Percentiles rank a stretch among this genome's conserved stretches.
phyloP scores from a whole-genome alignment of 2,888 invertebrate species.

The Drosophila fulvimacula region DNA sequence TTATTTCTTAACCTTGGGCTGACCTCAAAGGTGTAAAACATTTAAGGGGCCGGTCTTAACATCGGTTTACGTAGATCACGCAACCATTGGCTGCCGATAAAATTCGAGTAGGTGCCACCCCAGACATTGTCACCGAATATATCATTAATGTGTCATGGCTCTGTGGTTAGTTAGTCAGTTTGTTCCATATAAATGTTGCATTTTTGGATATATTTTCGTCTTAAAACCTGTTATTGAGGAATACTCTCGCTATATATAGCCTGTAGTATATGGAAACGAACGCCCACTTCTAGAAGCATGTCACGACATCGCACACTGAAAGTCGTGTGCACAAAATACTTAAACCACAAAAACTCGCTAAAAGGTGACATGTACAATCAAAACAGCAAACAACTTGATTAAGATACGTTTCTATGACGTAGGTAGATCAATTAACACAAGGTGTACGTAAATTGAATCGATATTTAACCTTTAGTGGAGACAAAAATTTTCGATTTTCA shows the following conservation, averaged over 20 bases:
- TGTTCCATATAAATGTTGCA: conserved; percentile 28
- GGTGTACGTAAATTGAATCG: conserved; percentile 25
- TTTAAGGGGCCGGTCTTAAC: conserved; percentile 36
- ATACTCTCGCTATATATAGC: conserved; percentile 48
- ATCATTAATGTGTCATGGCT: conserved; percentile 37
- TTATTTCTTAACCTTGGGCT: conserved; percentile 19
- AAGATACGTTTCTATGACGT: conserved; percentile 61
- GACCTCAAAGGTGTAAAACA: conserved; percentile 19
- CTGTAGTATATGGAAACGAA: conserved; percentile 15
- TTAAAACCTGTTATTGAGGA: conserved; percentile 34
- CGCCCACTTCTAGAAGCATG: conserved; percentile 62
- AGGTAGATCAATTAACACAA: conserved; percentile 58
- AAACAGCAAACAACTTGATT: conserved; percentile 50
- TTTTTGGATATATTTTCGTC: conserved; percentile 26
- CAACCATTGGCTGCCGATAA: background rate
- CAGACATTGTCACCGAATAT: conserved; percentile 26
- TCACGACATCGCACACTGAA: conserved; percentile 59
- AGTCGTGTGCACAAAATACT: conserved; percentile 49
- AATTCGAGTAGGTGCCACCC: conserved; percentile 22
- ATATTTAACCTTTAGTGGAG: conserved; percentile 37
- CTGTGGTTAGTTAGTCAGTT: conserved; percentile 30
- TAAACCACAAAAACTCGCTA: conserved; percentile 63
- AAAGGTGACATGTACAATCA: conserved; percentile 33
- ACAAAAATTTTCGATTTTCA: conserved; percentile 14
- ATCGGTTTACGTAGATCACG: conserved; percentile 1